phyloP scores from a whole-genome alignment of 2,888 invertebrate species.

The Craniophora ligustri region DNA sequence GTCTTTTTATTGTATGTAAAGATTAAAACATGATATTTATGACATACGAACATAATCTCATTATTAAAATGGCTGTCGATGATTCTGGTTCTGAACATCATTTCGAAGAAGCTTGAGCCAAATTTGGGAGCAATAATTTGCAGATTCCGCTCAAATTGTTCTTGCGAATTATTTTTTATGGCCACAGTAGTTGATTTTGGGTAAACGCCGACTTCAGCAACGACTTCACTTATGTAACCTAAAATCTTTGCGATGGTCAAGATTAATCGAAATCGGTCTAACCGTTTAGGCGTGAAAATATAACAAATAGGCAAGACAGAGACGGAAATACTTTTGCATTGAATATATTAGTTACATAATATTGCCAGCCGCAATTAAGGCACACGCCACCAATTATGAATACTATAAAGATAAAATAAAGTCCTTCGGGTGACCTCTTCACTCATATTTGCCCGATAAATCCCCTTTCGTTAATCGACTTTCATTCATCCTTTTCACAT shows the following conservation, averaged over 20 bases:
- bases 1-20: constrained; percentile 74
- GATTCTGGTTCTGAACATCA: constrained; percentile 34
- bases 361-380: too few species aligned
- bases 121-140: constrained; percentile 29
- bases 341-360: too few species aligned
- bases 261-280: too few species aligned
- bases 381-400: constrained; percentile 9
- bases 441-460: constrained; percentile 18
- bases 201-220: too few species aligned
- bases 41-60: constrained; percentile 58
- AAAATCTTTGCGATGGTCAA: too few species aligned
- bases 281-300: too few species aligned
- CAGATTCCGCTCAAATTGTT: constrained; percentile 20
- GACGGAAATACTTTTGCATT: too few species aligned
- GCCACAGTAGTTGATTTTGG: constrained; percentile 3
- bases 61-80: constrained; percentile 32
- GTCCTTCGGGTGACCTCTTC: not conserved
- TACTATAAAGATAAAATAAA: constrained; percentile 12
- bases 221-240: too few species aligned
- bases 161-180: constrained; percentile 10
- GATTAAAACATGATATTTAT: constrained; percentile 81
- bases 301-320: too few species aligned
- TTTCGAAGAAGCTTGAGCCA: constrained; percentile 18
- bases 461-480: constrained; percentile 33
- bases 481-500: constrained; percentile 7